phyloP scores from a whole-genome alignment of 2,113 vertebrate species.

The Neodon shergylaensis region DNA sequence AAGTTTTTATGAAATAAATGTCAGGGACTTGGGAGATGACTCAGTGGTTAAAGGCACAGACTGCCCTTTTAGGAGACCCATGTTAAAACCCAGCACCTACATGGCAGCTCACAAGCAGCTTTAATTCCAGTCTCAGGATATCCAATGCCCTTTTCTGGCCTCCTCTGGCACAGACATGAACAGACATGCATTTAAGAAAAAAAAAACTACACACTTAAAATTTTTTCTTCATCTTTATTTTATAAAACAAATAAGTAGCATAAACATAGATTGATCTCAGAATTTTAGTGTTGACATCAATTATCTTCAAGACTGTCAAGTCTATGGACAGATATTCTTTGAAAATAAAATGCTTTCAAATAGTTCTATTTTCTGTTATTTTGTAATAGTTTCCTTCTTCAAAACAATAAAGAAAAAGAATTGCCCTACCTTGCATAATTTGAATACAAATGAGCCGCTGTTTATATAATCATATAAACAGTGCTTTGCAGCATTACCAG shows the following conservation, averaged over 20 bases:
- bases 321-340: not conserved
- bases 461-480: not conserved
- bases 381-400: not conserved
- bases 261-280: not conserved
- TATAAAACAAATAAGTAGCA: not conserved
- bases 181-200: not conserved
- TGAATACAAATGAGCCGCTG: not conserved
- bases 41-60: not conserved
- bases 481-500: not conserved
- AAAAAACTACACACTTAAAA: not conserved
- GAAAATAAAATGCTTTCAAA: slow-evolving; percentile 20
- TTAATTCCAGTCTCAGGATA: not conserved
- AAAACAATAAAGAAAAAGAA: slow-evolving; percentile 33
- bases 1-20: not conserved
- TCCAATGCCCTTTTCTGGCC: not conserved
- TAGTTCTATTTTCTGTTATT: not conserved
- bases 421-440: not conserved
- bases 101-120: not conserved
- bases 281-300: not conserved
- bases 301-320: not conserved
- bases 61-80: not conserved
- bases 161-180: not conserved
- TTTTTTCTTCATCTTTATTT: not conserved
- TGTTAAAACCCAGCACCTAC: not conserved
- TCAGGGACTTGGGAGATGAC: not conserved